Conservation (phyloP, 2,888 invertebrate genomes). For the Andrena marginata region DNA sequence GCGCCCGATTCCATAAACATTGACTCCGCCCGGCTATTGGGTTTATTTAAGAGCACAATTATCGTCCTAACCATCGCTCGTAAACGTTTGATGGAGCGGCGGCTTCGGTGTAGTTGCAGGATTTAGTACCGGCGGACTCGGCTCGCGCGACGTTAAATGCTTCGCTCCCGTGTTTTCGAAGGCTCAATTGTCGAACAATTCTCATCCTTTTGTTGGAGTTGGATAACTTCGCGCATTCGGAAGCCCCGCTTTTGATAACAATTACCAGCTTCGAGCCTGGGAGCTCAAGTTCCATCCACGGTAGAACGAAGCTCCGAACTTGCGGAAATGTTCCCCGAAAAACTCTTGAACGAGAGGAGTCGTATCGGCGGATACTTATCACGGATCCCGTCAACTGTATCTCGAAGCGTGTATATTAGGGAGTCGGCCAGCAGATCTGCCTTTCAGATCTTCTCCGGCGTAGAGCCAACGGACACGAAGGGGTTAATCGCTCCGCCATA, state of each 20-base stretch:
- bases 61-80: not conserved
- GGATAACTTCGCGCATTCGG: not conserved
- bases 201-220: not conserved
- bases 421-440: conserved; percentile 73
- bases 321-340: not conserved
- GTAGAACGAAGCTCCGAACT: not conserved
- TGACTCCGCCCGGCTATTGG: not conserved
- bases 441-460: conserved; percentile 77
- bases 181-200: not conserved
- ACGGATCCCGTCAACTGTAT: conserved; percentile 34
- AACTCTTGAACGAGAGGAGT: not conserved
- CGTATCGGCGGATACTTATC: conserved; percentile 28
- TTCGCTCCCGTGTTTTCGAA: not conserved
- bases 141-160: not conserved
- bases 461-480: conserved; percentile 62
- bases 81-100: conserved; percentile 7
- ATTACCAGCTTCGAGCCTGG: not conserved
- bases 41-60: conserved; percentile 14
- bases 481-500: conserved; percentile 80
- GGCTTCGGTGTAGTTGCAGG: not conserved
- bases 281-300: not conserved
- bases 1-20: not conserved
- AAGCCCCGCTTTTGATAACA: not conserved
- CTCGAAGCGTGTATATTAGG: conserved; percentile 60
- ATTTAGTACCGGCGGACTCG: not conserved